These are phyloP conservation scores for Aricia agestis DNA, from an alignment of 1,140 invertebrate species.

Conservation along the genomic window DNA sequence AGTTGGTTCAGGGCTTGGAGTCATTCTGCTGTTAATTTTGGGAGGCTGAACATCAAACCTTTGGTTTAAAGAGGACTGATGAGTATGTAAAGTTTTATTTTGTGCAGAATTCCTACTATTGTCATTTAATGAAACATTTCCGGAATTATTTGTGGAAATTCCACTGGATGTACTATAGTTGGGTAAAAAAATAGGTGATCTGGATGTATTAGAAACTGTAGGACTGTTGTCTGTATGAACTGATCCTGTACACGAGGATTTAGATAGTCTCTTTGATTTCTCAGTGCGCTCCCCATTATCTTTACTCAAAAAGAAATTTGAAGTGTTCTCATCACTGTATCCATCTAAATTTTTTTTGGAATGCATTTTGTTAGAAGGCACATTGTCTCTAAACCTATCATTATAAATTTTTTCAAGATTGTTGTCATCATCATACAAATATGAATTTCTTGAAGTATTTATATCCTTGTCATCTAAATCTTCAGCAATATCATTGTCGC, in stretches of 20 bases:
- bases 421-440: constrained; percentile 49
- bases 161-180: constrained; percentile 10
- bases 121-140: neutral
- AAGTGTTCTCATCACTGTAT: constrained; percentile 23
- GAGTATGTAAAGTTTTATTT: neutral
- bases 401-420: constrained; percentile 65
- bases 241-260: neutral
- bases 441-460: constrained; percentile 28
- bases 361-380: constrained; percentile 15
- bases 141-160: neutral
- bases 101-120: neutral
- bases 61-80: neutral
- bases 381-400: constrained; percentile 49
- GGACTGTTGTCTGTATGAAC: neutral
- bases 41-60: constrained; percentile 10
- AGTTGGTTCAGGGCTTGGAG: constrained; percentile 48
- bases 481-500: neutral
- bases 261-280: neutral
- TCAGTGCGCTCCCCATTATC: neutral
- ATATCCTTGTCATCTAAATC: constrained; percentile 31
- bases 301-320: constrained; percentile 42
- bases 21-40: constrained; percentile 37
- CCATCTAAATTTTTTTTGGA: constrained; percentile 22
- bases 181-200: neutral
- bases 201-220: neutral